Conservation (phyloP, 1,140 invertebrate species). For the Olivierus martensii region DNA sequence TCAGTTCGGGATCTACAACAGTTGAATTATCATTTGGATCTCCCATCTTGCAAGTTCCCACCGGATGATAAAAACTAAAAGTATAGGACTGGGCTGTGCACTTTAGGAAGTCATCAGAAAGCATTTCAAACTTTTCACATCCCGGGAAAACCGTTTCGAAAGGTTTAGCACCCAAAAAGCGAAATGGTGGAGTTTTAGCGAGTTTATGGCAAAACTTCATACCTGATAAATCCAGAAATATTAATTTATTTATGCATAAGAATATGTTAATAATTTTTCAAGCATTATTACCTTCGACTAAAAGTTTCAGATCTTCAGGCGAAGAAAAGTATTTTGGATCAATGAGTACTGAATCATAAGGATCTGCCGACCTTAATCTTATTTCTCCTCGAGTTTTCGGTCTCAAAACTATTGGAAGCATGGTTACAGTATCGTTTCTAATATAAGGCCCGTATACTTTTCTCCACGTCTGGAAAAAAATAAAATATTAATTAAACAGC, state of each 20-base stretch:
- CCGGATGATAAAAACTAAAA: slow-evolving; percentile 60
- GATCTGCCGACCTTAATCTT: slow-evolving; percentile 59
- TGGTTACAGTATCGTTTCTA: slow-evolving; percentile 38
- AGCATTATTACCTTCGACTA: slow-evolving; percentile 58
- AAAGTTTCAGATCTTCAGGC: slow-evolving; percentile 52
- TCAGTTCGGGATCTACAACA: slow-evolving; percentile 44
- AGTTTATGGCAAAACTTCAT: not conserved
- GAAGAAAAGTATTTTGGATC: slow-evolving; percentile 82
- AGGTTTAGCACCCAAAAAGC: slow-evolving; percentile 28
- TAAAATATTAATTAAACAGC: too few relatives aligned
- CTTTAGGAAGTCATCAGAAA: slow-evolving; percentile 45
- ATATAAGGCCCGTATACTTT: slow-evolving; percentile 15
- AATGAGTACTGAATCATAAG: slow-evolving; percentile 63
- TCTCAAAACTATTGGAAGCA: slow-evolving; percentile 55
- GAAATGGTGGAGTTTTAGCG: not conserved
- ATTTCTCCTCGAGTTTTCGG: slow-evolving; percentile 71
- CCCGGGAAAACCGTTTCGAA: slow-evolving; percentile 42
- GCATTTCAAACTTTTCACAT: slow-evolving; percentile 53
- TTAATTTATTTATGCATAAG: slow-evolving; percentile 16
- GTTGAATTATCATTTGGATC: slow-evolving; percentile 42
- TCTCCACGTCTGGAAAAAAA: slow-evolving; percentile 12
- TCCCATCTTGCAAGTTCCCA: slow-evolving; percentile 77
- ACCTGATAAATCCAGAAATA: slow-evolving; percentile 8
- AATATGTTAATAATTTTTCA: not conserved
- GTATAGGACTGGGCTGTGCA: slow-evolving; percentile 54